Evolutionary conservation across 2,797 vertebrate species (phyloP).

Genomic region (Halcyon leucocephala): DNA sequence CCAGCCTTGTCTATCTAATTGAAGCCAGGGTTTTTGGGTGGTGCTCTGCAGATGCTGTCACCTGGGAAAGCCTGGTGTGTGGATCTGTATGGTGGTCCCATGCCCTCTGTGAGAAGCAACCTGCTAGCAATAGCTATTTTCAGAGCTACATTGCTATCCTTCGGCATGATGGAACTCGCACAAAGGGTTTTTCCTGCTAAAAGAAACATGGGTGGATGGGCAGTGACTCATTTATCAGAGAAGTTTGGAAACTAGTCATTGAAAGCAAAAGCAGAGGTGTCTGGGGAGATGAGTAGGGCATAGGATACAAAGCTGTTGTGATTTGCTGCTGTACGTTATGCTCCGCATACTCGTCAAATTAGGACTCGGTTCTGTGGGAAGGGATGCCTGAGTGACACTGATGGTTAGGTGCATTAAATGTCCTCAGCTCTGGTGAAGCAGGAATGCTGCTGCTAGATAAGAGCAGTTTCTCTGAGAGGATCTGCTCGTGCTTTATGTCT

Average conservation of each 20-base stretch:
- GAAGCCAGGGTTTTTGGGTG: background rate
- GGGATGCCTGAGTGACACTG: background rate
- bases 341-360: background rate
- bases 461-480: background rate
- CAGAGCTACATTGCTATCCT: rapidly evolving
- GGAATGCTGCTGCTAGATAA: conserved; percentile 8
- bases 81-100: rapidly evolving
- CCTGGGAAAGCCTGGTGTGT: background rate
- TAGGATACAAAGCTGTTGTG: background rate
- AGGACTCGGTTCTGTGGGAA: background rate
- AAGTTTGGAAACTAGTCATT: conserved; percentile 1
- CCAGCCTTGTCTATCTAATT: background rate
- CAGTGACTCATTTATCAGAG: conserved; percentile 28
- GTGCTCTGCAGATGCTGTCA: background rate
- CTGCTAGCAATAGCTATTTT: background rate
- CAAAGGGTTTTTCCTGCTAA: background rate
- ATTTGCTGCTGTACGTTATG: background rate
- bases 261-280: background rate
- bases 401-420: background rate
- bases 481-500: background rate
- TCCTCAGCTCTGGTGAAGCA: background rate
- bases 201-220: background rate
- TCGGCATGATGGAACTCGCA: background rate
- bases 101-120: rapidly evolving
- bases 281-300: background rate